Conservation (phyloP, 2,888 invertebrate genomes). For the Himalopsyche tibetana region DNA sequence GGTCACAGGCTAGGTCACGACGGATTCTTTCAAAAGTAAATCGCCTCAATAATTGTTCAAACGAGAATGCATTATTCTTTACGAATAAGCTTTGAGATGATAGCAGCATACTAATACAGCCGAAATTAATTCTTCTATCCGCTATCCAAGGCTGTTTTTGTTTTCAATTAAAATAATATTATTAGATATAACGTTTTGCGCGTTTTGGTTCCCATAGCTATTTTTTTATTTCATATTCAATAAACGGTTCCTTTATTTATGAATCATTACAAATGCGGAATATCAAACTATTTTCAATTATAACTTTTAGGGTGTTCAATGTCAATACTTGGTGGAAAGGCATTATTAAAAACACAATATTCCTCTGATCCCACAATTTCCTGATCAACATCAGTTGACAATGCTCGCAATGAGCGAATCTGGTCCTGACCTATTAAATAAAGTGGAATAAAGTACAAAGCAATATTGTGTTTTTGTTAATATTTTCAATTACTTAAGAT, state of each 20-base stretch:
- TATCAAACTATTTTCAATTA: too few relatives aligned
- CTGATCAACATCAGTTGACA: too few relatives aligned
- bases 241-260: background rate
- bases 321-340: too few relatives aligned
- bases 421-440: too few relatives aligned
- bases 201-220: too few relatives aligned
- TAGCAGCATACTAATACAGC: slow-evolving; percentile 1
- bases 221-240: background rate
- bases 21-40: slow-evolving; percentile 39
- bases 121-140: background rate
- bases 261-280: background rate
- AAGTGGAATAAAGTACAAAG: too few relatives aligned
- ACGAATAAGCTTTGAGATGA: slow-evolving; percentile 25
- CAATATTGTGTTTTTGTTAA: too few relatives aligned
- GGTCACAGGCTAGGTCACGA: slow-evolving; percentile 36
- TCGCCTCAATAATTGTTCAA: slow-evolving; percentile 12
- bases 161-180: slow-evolving; percentile 17
- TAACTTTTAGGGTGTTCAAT: too few relatives aligned
- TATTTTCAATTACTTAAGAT: too few relatives aligned
- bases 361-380: too few relatives aligned
- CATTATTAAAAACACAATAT: too few relatives aligned
- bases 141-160: slow-evolving; percentile 21
- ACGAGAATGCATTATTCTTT: slow-evolving; percentile 34
- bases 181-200: background rate
- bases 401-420: too few relatives aligned